These are phyloP conservation scores for Acrobasis consociella DNA, from an alignment of 2,888 invertebrate species.

Conservation along the genomic window DNA sequence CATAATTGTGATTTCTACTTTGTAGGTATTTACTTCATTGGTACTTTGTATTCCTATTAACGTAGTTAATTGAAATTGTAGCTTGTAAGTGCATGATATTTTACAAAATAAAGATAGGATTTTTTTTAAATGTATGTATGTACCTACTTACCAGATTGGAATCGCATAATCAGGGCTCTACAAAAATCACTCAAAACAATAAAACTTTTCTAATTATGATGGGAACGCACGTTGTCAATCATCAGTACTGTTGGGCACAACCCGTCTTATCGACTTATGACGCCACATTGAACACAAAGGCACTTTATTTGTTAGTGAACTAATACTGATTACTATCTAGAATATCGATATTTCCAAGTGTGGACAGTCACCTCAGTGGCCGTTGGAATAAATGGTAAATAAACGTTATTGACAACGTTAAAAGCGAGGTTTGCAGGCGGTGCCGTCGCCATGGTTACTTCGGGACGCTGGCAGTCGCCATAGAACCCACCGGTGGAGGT, in stretches of 20 bases:
- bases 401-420: conserved; percentile 52
- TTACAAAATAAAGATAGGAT: too few relatives aligned
- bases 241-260: conserved; percentile 42
- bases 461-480: conserved; percentile 59
- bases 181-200: conserved; percentile 43
- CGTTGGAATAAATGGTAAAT: conserved; percentile 65
- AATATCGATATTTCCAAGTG: conserved; percentile 41
- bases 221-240: conserved; percentile 36
- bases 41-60: too few relatives aligned
- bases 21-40: too few relatives aligned
- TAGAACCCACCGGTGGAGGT: conserved; percentile 32
- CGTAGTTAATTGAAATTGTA: too few relatives aligned
- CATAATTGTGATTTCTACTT: too few relatives aligned
- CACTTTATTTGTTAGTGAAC: conserved; percentile 12
- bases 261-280: conserved; percentile 15
- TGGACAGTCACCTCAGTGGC: conserved; percentile 48
- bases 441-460: conserved; percentile 60
- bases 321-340: conserved; percentile 38
- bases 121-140: background rate
- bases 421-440: conserved; percentile 39
- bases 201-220: conserved; percentile 36
- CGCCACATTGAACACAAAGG: conserved; percentile 11
- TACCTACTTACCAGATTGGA: conserved; percentile 9
- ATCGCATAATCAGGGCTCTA: conserved; percentile 29
- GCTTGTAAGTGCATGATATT: too few relatives aligned